These are phyloP conservation scores for Esox lucius DNA, from an alignment of 2,797 vertebrate genomes.

Conservation along the genomic window DNA sequence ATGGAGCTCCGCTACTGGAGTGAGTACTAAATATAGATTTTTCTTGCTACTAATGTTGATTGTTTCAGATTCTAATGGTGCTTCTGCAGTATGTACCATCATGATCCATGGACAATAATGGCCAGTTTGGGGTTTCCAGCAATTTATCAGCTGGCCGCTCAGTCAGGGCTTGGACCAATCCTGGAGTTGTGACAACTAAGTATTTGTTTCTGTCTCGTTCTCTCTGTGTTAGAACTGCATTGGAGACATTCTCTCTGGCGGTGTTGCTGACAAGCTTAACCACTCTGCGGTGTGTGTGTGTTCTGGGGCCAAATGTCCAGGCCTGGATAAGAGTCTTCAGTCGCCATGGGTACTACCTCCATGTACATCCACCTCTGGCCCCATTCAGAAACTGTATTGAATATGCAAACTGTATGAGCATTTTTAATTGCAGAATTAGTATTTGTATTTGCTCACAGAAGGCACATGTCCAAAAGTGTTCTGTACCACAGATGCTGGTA, in stretches of 20 bases:
- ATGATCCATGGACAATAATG: too few species aligned
- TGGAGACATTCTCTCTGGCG: conserved; percentile 91
- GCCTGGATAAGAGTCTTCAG: conserved; percentile 95
- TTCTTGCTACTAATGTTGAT: not conserved
- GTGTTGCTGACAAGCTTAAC: conserved; percentile 90
- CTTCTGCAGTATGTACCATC: too few species aligned
- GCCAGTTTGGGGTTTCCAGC: too few species aligned
- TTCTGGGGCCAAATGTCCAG: conserved; percentile 91
- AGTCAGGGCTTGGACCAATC: too few species aligned
- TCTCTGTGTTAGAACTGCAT: conserved; percentile 74
- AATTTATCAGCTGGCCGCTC: too few species aligned
- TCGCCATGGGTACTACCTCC: conserved; percentile 85
- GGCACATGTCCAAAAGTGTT: too few species aligned
- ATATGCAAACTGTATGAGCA: too few species aligned
- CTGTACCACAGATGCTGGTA: too few species aligned
- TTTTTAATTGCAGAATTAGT: too few species aligned
- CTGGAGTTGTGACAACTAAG: too few species aligned
- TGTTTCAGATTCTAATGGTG: not conserved
- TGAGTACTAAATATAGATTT: conserved; percentile 72
- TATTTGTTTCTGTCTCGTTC: not conserved
- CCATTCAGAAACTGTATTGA: not conserved
- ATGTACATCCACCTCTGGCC: conserved; percentile 11
- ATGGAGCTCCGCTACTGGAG: conserved; percentile 94
- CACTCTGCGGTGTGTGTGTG: conserved; percentile 89
- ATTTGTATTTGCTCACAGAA: too few species aligned